phyloP scores from a whole-genome alignment of 2,888 invertebrate genomes.

The Lamproptera curius region DNA sequence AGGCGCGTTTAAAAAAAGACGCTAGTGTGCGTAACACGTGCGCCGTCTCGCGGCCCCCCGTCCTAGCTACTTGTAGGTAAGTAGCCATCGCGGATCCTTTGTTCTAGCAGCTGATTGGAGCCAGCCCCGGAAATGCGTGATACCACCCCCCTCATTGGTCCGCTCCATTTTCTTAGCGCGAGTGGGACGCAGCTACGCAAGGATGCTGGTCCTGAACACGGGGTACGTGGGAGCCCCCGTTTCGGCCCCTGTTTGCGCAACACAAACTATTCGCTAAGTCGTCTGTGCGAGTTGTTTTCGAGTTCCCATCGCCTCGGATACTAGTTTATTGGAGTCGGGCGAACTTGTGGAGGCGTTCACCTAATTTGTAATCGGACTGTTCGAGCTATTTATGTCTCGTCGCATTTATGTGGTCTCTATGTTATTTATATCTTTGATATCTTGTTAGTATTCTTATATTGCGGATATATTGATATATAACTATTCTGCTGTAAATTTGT shows the following conservation, averaged over 20 bases:
- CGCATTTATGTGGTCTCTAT: too few relatives aligned
- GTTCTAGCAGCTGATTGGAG: slow-evolving; percentile 80
- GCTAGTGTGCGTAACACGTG: slow-evolving; percentile 55
- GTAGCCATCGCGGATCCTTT: slow-evolving; percentile 76
- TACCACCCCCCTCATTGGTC: slow-evolving; percentile 79
- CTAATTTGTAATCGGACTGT: too few relatives aligned
- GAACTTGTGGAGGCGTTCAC: too few relatives aligned
- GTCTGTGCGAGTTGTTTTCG: slow-evolving; percentile 56
- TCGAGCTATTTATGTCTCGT: too few relatives aligned
- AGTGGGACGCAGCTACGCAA: slow-evolving; percentile 74
- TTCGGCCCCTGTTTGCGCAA: slow-evolving; percentile 46
- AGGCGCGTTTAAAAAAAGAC: slow-evolving; percentile 51
- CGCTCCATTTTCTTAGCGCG: slow-evolving; percentile 77
- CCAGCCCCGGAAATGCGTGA: slow-evolving; percentile 78
- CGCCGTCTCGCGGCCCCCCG: slow-evolving; percentile 55
- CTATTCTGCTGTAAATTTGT: too few relatives aligned
- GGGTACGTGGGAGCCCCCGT: slow-evolving; percentile 65
- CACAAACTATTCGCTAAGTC: slow-evolving; percentile 68
- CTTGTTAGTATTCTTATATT: too few relatives aligned
- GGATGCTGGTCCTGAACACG: slow-evolving; percentile 69
- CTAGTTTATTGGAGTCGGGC: slow-evolving; percentile 40
- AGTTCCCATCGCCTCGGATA: slow-evolving; percentile 48
- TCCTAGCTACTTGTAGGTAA: slow-evolving; percentile 72
- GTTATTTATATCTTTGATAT: too few relatives aligned
- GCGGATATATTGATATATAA: too few relatives aligned